These are phyloP conservation scores for Drepana arcuata DNA, from an alignment of 1,140 invertebrate species.

Conservation along the genomic window DNA sequence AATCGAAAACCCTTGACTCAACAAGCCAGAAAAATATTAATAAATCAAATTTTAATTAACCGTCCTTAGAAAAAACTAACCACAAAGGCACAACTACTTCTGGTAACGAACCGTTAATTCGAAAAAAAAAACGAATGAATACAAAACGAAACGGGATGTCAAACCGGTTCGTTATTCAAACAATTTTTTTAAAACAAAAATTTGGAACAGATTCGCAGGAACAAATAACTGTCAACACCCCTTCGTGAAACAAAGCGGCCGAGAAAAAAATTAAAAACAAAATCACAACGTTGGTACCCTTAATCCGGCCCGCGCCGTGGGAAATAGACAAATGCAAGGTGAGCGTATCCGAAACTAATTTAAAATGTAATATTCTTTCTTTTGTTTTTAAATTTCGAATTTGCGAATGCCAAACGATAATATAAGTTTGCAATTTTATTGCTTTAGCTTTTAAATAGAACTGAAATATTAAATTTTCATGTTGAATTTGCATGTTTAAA, in stretches of 20 bases:
- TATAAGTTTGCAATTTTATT: constrained; percentile 14
- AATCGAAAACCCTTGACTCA: constrained; percentile 36
- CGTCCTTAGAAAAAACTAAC: constrained; percentile 45
- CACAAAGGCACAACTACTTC: constrained; percentile 52
- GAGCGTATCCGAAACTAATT: constrained; percentile 65
- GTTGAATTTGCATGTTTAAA: no score
- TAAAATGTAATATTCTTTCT: constrained; percentile 68
- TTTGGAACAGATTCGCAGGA: constrained; percentile 58
- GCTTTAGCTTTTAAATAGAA: no score
- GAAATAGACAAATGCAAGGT: constrained; percentile 66
- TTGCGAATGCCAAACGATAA: constrained; percentile 27
- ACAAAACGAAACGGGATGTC: constrained; percentile 48
- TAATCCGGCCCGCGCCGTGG: constrained; percentile 63
- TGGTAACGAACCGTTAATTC: constrained; percentile 60
- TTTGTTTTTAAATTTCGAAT: constrained; percentile 53
- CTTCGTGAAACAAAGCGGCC: constrained; percentile 66
- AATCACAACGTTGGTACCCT: constrained; percentile 61
- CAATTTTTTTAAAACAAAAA: constrained; percentile 56
- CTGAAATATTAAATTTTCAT: no score
- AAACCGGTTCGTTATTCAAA: constrained; percentile 60
- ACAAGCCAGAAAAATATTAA: constrained; percentile 40
- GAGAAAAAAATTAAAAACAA: constrained; percentile 58
- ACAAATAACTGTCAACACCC: constrained; percentile 72
- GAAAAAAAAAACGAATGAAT: constrained; percentile 54
- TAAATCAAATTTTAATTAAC: constrained; percentile 69